Evolutionary conservation across 2,888 invertebrate species (phyloP), one percentile per base, ranked within the genome.

Genomic region (Caenorhabditis sp.): DNA sequence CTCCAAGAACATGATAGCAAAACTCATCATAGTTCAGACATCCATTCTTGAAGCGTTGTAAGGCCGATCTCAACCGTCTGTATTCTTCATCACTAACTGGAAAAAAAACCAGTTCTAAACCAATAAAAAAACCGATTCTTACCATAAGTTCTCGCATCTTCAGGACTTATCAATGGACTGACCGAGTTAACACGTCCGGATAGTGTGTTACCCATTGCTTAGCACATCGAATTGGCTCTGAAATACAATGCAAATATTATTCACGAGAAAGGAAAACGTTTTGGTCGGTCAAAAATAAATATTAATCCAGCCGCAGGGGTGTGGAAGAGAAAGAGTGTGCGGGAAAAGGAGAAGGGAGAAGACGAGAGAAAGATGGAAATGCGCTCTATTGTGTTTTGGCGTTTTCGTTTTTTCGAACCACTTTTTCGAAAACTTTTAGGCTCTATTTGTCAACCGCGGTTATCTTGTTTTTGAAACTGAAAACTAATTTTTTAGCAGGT

Each of bases 1-100:
- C 80, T 10, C 82, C 82, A 7, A 81, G 71, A 12, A 81, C 70
- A 63, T 78, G 77, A 27, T 71, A 70, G 36, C 77, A 74, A 60
- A 82, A 82, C 57, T 81, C 82, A 67, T 80, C 80, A 50, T 70
- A 75, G 27, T 64, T 70, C 8, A 80, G 59, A 31, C 38, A 56
- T 23, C 69, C 69, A 57, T 82, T 82, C 64, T 82, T 82, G 53
- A 82, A 76, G 36, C 81, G 59, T 17, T 63, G 66, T 27, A 82
- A 82, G 0, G 82, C 81, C 10, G 63, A 56, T 20, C 72, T 63
- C 12, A 81, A 70, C 17, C 82, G 61, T 17, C 66, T 60, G 49
- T 70, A 82, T 59, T 82, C 82, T 31, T 82, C 82, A 20, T 78
- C 78, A 20, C 70, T 63, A 59, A 82, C 82, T 82, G 59, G 49